Percentiles rank a stretch among this genome's conserved stretches.
These are phyloP conservation scores for Nymphalis urticae DNA, from an alignment of 2,888 invertebrate genomes.

Conservation along the genomic window DNA sequence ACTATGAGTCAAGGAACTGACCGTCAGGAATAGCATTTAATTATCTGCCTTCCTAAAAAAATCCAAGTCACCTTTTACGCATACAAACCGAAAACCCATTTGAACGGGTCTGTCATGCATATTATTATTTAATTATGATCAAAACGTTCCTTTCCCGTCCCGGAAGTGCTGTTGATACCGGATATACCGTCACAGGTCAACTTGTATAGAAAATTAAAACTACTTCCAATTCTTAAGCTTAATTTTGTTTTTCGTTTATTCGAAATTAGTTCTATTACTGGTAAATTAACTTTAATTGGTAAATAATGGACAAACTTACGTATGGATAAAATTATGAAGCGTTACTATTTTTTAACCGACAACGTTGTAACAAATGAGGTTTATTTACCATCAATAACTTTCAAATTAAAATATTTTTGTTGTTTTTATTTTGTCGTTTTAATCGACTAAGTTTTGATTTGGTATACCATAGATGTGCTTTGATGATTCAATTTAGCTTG, in stretches of 20 bases:
- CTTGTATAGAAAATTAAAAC: slow-evolving; percentile 54
- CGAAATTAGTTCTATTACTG: slow-evolving; percentile 33
- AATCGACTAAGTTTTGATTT: too few species aligned
- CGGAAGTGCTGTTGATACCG: slow-evolving; percentile 60
- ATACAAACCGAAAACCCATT: not conserved
- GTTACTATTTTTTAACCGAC: not conserved
- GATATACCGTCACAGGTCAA: slow-evolving; percentile 59
- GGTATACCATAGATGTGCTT: too few species aligned
- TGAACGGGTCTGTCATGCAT: slow-evolving; percentile 1
- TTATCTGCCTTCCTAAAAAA: not conserved
- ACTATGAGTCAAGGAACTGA: too few species aligned
- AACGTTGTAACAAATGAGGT: not conserved
- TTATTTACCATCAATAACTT: not conserved
- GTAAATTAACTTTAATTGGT: slow-evolving; percentile 17
- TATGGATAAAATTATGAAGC: not conserved
- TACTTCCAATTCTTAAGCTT: slow-evolving; percentile 49
- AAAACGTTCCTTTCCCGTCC: slow-evolving; percentile 48
- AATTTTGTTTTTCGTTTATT: slow-evolving; percentile 38
- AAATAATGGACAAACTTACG: slow-evolving; percentile 18
- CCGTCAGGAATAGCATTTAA: too few species aligned
- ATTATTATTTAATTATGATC: slow-evolving; percentile 36
- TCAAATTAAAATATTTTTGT: too few species aligned
- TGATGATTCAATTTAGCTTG: too few species aligned
- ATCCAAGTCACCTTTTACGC: not conserved
- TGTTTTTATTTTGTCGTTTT: too few species aligned